Evolutionary conservation across 2,113 vertebrate species (phyloP).

Genomic region (Ictalurus punctatus): DNA sequence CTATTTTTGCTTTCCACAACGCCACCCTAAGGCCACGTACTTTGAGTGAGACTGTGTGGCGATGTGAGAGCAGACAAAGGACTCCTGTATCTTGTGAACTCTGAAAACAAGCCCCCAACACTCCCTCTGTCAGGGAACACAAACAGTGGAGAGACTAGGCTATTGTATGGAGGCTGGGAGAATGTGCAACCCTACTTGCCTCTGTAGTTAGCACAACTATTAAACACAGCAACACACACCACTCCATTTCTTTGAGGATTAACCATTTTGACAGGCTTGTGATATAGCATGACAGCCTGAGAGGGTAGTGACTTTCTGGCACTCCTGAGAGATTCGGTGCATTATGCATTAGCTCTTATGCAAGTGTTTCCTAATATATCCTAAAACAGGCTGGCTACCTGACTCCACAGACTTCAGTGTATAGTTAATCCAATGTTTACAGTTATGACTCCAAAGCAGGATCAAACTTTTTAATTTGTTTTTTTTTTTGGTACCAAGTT

Average conservation of each 20-base stretch:
- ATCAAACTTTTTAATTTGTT: background rate
- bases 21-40: conserved; percentile 30
- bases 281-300: background rate
- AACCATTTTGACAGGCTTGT: conserved; percentile 1
- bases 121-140: conserved; percentile 48
- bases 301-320: background rate
- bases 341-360: conserved; percentile 24
- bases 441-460: background rate
- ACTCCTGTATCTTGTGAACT: conserved; percentile 40
- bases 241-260: background rate
- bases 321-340: background rate
- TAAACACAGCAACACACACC: background rate
- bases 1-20: conserved; percentile 46
- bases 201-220: conserved; percentile 35
- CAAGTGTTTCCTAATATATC: background rate
- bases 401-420: background rate
- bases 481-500: background rate
- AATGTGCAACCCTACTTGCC: conserved; percentile 18
- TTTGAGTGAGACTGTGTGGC: conserved; percentile 39
- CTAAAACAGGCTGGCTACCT: background rate
- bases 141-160: conserved; percentile 43
- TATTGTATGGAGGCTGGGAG: conserved; percentile 41
- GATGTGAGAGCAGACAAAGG: conserved; percentile 47
- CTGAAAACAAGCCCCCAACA: conserved; percentile 53
- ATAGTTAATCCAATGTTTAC: background rate